Evolutionary conservation across 2,113 vertebrate species (phyloP), one percentile per base, ranked within the genome.

Genomic region (Naja naja): DNA sequence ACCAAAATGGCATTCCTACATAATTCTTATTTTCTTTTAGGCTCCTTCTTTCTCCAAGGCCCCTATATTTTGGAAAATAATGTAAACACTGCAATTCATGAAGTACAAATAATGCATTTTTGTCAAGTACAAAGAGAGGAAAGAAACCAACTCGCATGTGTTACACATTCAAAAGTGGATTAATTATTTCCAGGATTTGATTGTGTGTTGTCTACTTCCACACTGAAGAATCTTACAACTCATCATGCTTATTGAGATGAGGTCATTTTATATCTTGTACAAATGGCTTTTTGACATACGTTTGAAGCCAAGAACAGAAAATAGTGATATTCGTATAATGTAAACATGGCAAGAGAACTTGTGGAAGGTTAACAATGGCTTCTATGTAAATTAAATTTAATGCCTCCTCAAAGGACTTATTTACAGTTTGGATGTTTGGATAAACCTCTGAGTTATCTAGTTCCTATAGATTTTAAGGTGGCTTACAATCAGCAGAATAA

Each of bases 21-120:
- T 97, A 98, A 98, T 98, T 97, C 95, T 74, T 98, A 97, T 97
- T 97, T 98, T 98, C 97, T 97, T 97, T 98, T 95, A 97, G 97
- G 97, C 97, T 98, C 97, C 97, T 97, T 88, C 97, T 96, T 98
- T 97, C 97, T 97, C 97, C 97, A 98, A 98, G 95, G 97, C 97
- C 97, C 97, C 97, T 97, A 58, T 98, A 98, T 97, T 98, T 98
- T 97, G 95, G 95, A 97, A 98, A 97, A 97, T 96, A 1, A 47
- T 93, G 96, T 95, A 97, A 97, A 97, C 93, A 55, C 87, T 89
- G 85, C 90, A 96, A 95, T 93, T 89, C 93, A 89, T 93, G 45
- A 94, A 94, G 91, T 93, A 95, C 54, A 30, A 93, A 93, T 95
- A 94, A 93, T 92, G 93, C 94, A 94, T 94, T 91, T 30, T 93